Percentiles rank a stretch among this genome's conserved stretches.
These are phyloP conservation scores for Sebastes wilsoni DNA, from an alignment of 2,797 vertebrate genomes.

Conservation along the genomic window DNA sequence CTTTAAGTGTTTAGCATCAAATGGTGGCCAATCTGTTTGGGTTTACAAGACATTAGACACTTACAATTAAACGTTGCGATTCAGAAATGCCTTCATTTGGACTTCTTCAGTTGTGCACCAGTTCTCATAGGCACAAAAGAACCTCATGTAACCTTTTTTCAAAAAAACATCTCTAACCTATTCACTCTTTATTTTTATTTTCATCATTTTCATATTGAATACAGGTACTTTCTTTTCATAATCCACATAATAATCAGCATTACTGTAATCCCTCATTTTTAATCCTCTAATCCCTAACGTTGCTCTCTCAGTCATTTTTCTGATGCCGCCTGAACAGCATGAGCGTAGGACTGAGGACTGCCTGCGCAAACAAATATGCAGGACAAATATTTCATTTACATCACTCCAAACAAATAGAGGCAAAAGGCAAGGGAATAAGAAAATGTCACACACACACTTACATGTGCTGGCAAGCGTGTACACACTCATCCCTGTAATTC, in stretches of 20 bases:
- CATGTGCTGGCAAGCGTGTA: background rate
- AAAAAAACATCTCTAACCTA: background rate
- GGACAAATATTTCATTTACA: conserved; percentile 40
- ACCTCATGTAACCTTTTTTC: background rate
- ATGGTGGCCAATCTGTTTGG: background rate
- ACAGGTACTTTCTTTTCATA: conserved; percentile 8
- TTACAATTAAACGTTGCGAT: background rate
- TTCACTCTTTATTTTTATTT: conserved; percentile 8
- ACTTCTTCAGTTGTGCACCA: background rate
- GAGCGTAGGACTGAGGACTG: background rate
- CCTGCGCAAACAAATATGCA: conserved; percentile 11
- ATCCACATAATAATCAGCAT: conserved; percentile 47
- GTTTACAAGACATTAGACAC: background rate
- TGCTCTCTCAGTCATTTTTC: conserved; percentile 22
- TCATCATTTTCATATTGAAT: conserved; percentile 9
- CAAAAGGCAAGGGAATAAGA: conserved; percentile 14
- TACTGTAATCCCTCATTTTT: conserved; percentile 34
- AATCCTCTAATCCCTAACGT: conserved; percentile 41
- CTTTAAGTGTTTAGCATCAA: background rate
- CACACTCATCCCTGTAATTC: background rate
- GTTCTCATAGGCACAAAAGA: background rate
- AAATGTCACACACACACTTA: conserved; percentile 12
- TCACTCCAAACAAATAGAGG: conserved; percentile 13
- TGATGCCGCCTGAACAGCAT: conserved; percentile 10
- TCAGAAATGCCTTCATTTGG: background rate